phyloP scores from a whole-genome alignment of 1,140 invertebrate species.

The Parapsyche elsis region DNA sequence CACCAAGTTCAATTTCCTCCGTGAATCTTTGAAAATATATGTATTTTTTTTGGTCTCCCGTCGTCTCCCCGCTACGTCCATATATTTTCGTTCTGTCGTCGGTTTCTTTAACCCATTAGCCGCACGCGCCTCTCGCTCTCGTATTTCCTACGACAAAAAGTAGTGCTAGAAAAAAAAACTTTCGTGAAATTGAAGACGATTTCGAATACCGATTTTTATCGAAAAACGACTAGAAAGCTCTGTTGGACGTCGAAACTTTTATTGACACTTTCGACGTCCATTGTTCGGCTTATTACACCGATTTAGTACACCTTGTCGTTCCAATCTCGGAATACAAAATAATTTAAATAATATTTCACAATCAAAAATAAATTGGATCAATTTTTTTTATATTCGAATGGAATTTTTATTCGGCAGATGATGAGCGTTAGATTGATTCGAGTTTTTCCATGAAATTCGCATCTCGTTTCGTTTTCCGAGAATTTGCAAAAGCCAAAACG shows the following conservation, averaged over 20 bases:
- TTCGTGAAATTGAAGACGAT: neutral
- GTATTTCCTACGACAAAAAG: no score
- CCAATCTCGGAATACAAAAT: neutral
- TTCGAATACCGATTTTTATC: conserved; percentile 1
- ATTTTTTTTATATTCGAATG: no score
- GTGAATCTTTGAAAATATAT: conserved; percentile 15
- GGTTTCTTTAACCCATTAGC: conserved; percentile 31
- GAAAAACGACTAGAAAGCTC: neutral
- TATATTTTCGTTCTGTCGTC: conserved; percentile 10
- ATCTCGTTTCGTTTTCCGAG: neutral
- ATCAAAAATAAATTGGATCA: no score
- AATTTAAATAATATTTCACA: no score
- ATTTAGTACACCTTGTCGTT: neutral
- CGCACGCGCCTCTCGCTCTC: neutral
- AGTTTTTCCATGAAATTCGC: no score
- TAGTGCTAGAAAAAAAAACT: neutral
- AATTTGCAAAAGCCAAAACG: neutral
- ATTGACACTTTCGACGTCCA: neutral
- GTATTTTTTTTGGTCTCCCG: conserved; percentile 7
- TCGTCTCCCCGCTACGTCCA: neutral
- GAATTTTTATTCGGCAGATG: no score
- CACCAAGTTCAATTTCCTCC: neutral
- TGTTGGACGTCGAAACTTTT: neutral
- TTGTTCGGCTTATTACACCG: conserved; percentile 17
- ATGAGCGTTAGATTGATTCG: no score